Conservation (phyloP, 64 coral and sea anemone genomes). For the Pachyseris speciosa region DNA sequence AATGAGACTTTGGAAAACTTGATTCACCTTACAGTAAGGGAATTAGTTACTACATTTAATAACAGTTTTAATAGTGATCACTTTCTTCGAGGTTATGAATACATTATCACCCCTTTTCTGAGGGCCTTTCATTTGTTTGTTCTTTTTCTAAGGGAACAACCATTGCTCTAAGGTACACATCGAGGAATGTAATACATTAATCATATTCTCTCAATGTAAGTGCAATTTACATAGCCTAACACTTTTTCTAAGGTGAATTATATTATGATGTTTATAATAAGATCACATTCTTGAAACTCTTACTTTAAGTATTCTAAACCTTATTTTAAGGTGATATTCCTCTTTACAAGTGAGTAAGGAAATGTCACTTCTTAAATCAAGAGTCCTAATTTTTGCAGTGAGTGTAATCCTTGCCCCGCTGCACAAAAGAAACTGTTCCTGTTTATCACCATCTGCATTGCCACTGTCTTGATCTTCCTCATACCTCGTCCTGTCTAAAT, state of each 20-base stretch:
- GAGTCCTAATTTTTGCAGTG: slow-evolving; percentile 15
- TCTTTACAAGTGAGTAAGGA: not conserved
- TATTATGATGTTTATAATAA: not conserved
- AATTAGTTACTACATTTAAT: not conserved
- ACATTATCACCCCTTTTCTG: not conserved
- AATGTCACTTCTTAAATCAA: not conserved
- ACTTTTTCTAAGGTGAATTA: not conserved
- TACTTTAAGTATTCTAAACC: not conserved
- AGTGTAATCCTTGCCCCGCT: no score
- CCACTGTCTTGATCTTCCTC: no score
- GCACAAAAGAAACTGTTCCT: no score
- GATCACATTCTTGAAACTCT: not conserved
- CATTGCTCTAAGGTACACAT: not conserved
- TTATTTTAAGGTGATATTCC: not conserved
- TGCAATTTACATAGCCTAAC: not conserved
- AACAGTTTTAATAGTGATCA: not conserved
- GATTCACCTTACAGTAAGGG: not conserved
- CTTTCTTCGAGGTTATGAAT: not conserved
- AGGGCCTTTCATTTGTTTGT: not conserved
- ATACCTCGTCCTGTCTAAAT: no score
- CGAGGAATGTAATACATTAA: not conserved
- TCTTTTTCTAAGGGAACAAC: not conserved
- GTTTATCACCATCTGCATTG: no score
- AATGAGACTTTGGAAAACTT: not conserved
- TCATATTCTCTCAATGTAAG: no score